Evolutionary conservation across 2,888 invertebrate species (phyloP), one percentile per base, ranked within the genome.

Genomic region (Autographa pulchrina): DNA sequence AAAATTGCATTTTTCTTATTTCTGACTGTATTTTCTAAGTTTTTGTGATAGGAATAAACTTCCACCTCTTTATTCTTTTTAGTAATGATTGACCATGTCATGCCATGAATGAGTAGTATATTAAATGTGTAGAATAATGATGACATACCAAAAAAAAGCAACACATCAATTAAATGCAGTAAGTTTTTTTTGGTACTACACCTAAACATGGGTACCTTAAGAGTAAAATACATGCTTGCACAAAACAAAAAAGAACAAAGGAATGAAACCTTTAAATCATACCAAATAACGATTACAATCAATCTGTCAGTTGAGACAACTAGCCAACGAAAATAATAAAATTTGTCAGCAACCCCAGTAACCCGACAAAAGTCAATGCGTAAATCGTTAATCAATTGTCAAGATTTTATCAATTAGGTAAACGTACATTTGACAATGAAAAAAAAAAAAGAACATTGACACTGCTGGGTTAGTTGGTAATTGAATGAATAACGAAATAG

Each of bases 271-370:
- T 73, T 84, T 69, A 67, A 43, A 72, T 70, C 60, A 69, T 52
- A 78, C 52, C 67, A 76, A 59, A 80, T 80, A 70, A 62, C 69
- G 81, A 81, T 76, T 77, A 77, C 25, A 72, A 84, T 86, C 85
- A 65, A 59, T 68, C 62, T 77, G 80, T 82, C 80, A 80, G 75
- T 74, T 69, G 75, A 70, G 75, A 72, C 71, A 77, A 78, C 68
- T 70, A 20, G 20, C 54, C 13, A 78, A 75, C 75, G 70, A 75
- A 25, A 32, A 32, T 76, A 72, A 81, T 71, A 79, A 75, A 77
- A 85, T 78, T 81, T 85, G 88, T 87, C 88, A 86, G 85, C 86
- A 71, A 65, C 72, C 83, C 80, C 88, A 86, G 85, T 85, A 71
- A 65, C 72, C 83, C 80, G 78, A 83, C 84, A 81, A 84, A 84